Base-by-base conservation (phyloP, 2,113 vertebrate species). In the Hippocampus barbouri region DNA sequence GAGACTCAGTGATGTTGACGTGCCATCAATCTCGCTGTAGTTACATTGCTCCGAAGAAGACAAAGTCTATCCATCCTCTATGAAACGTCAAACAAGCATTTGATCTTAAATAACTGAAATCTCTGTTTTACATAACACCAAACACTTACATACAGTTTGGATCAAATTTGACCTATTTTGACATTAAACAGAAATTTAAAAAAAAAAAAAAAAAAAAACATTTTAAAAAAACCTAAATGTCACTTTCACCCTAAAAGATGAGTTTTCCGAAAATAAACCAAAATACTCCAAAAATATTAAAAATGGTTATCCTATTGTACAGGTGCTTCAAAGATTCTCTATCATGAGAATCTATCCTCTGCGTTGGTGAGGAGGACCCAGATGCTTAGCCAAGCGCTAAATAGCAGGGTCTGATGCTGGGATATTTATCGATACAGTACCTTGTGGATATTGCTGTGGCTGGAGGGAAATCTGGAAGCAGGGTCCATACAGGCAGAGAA, bases 1-100 rank as follows among this genome's bases (percentile, higher is more conserved):
- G 10, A 41, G 40, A 75, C 38, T 75, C 14, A 66, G 23, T 38
- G 18, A 16, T 41, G 23, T 71, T 69, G 57, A 70, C 5, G 47
- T 70, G 49, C 2, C 56, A 27, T 30, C 49, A 60, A 63, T 53
- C 16, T 21, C 49, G 49, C 6, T 0, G 18, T 53, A 2, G 49
- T 18, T 20, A 53, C 49, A 21, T 53, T 6, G 20, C 49, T 53
- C 49, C 0, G 16, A 49, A 49, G 18, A 53, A 5, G 49, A 53
- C 16, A 20, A 20, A 21, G 49, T 53, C 18, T 53, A 8, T 20
- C 18, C 15, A 18, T 53, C 18, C 43, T 10, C 71, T 20, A 60
- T 27, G 60, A 57, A 38, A 38, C n/a, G 47, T 6, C 15, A 16
- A 49, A 49, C 16, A 16, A 16, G 16, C 47, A 49, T 49, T 18